Evolutionary conservation across 2,888 invertebrate genomes (phyloP).

Genomic region (Mesoligia furuncula): DNA sequence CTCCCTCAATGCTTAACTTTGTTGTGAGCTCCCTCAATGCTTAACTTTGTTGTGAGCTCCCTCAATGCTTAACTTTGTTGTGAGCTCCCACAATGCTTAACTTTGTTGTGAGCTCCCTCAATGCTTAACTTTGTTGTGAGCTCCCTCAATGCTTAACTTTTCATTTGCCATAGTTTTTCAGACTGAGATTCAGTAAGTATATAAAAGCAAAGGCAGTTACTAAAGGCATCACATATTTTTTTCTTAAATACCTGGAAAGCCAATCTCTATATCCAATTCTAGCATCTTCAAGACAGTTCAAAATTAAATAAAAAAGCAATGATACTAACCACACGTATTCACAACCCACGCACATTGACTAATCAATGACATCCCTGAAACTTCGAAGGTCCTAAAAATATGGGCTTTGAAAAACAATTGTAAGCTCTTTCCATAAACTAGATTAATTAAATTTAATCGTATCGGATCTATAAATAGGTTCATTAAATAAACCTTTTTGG

Average conservation of each 20-base stretch:
- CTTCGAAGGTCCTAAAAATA: not conserved
- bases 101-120: conserved; percentile 21
- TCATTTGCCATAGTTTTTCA: conserved; percentile 5
- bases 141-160: conserved; percentile 28
- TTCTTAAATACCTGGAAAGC: not conserved
- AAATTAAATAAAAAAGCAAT: not conserved
- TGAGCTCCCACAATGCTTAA: conserved; percentile 29
- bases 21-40: conserved; percentile 26
- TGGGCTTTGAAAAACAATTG: not conserved
- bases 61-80: conserved; percentile 21
- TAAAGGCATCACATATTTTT: too few relatives aligned
- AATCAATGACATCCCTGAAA: not conserved
- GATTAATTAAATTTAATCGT: conserved; percentile 18
- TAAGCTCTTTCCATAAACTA: not conserved
- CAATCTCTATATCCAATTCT: not conserved
- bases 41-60: conserved; percentile 13
- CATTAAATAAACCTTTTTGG: too few relatives aligned
- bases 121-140: conserved; percentile 16
- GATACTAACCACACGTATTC: not conserved
- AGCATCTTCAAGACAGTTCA: not conserved
- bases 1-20: conserved; percentile 28
- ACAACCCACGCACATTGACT: not conserved
- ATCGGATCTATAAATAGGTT: conserved; percentile 47
- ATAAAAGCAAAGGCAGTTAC: too few relatives aligned
- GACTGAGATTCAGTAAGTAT: not conserved